phyloP scores from a whole-genome alignment of 2,797 vertebrate species.

The Enteromius argenteus region DNA sequence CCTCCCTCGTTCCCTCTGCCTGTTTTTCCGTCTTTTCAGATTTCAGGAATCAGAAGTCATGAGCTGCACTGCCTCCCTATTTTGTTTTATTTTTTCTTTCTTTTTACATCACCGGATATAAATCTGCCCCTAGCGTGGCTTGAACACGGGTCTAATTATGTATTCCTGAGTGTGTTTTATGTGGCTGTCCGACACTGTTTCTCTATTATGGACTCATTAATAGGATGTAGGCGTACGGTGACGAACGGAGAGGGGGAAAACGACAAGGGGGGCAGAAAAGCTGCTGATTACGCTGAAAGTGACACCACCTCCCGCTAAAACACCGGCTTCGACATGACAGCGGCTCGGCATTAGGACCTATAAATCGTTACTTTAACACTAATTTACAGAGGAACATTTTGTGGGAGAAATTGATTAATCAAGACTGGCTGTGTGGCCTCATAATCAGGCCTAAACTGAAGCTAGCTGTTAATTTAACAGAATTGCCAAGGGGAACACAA shows the following conservation, averaged over 20 bases:
- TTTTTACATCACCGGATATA: conserved; percentile 73
- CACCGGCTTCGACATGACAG: conserved; percentile 85
- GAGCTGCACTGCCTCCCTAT: conserved; percentile 61
- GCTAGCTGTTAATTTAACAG: conserved; percentile 86
- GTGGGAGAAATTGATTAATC: conserved; percentile 82
- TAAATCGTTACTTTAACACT: conserved; percentile 84
- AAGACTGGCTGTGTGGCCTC: conserved; percentile 83
- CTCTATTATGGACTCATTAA: conserved; percentile 92
- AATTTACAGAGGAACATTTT: conserved; percentile 82
- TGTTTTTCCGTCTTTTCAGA: conserved; percentile 72
- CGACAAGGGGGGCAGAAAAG: conserved; percentile 72
- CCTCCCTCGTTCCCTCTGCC: conserved; percentile 21
- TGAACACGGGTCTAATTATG: conserved; percentile 73
- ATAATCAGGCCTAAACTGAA: conserved; percentile 84
- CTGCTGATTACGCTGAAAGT: conserved; percentile 88
- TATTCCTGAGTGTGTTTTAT: conserved; percentile 82
- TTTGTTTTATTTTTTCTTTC: conserved; percentile 54
- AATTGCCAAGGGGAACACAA: conserved; percentile 86
- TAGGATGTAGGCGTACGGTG: conserved; percentile 81
- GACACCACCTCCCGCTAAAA: conserved; percentile 83
- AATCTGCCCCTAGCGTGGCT: conserved; percentile 73
- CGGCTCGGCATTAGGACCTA: conserved; percentile 81
- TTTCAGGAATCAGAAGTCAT: conserved; percentile 80
- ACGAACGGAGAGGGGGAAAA: conserved; percentile 76
- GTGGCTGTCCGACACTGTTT: conserved; percentile 84